phyloP scores from a whole-genome alignment of 2,888 invertebrate genomes.

The Hirtodrosophila histrioides region DNA sequence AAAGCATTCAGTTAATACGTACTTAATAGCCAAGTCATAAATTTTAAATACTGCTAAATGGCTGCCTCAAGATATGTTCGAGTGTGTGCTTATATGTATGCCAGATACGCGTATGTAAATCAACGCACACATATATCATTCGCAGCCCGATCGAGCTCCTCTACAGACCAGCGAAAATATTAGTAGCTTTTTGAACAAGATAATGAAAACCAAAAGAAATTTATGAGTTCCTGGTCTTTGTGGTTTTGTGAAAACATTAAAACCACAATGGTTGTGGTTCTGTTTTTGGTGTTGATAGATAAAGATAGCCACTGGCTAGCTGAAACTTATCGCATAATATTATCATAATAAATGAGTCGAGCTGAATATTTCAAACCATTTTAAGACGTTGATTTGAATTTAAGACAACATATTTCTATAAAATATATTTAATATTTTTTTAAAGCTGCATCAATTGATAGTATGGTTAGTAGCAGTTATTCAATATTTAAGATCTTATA shows the following conservation, averaged over 20 bases:
- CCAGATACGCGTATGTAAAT: slow-evolving; percentile 62
- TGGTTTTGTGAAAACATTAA: background rate
- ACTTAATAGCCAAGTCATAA: slow-evolving; percentile 82
- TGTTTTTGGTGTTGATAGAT: no score
- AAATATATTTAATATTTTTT: no score
- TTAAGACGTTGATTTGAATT: background rate
- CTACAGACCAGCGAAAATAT: slow-evolving; percentile 57
- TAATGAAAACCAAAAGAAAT: slow-evolving; percentile 17
- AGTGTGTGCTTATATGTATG: slow-evolving; percentile 58
- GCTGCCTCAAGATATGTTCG: slow-evolving; percentile 71
- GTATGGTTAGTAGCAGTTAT: background rate
- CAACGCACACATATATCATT: slow-evolving; percentile 61
- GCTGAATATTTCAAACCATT: no score
- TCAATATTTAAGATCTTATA: background rate
- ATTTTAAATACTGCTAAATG: slow-evolving; percentile 79
- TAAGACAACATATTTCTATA: no score
- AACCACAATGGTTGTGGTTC: slow-evolving; percentile 6
- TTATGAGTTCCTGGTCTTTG: slow-evolving; percentile 2
- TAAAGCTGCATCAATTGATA: no score
- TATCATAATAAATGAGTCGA: no score
- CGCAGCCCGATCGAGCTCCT: slow-evolving; percentile 59
- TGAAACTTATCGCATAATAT: background rate
- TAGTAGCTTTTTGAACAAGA: slow-evolving; percentile 38
- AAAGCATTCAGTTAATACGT: slow-evolving; percentile 76
- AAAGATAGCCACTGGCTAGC: no score